These are phyloP conservation scores for Ganaspis sp. DNA, from an alignment of 1,140 invertebrate species.

Conservation along the genomic window DNA sequence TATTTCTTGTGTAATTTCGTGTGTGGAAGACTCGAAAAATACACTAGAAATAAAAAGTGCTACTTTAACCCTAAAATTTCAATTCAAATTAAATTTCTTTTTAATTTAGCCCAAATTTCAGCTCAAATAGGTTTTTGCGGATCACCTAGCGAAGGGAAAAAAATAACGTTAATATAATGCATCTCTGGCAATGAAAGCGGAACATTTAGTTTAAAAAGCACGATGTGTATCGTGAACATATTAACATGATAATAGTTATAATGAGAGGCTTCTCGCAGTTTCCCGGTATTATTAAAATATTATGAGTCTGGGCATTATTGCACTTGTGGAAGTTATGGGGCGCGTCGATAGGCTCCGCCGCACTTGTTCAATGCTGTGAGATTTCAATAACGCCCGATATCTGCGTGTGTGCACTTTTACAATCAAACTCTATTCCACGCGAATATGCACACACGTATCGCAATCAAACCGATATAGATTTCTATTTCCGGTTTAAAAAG, in stretches of 20 bases:
- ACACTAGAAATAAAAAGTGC: no score
- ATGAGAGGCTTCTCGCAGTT: conserved; percentile 46
- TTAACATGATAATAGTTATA: conserved; percentile 56
- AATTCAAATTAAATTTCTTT: no score
- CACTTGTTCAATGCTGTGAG: conserved; percentile 54
- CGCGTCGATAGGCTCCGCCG: conserved; percentile 59
- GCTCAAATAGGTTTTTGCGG: no score
- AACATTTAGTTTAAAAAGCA: background rate
- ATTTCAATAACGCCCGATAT: conserved; percentile 56
- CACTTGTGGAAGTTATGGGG: conserved; percentile 37
- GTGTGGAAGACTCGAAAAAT: no score
- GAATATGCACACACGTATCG: conserved; percentile 12
- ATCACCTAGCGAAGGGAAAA: no score
- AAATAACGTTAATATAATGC: no score
- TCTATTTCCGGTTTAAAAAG: conserved; percentile 53
- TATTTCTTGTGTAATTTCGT: no score
- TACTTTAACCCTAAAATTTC: no score
- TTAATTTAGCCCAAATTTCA: no score
- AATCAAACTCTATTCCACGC: conserved; percentile 5
- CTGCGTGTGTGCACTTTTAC: conserved; percentile 36
- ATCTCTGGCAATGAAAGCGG: background rate
- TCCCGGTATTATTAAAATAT: conserved; percentile 58
- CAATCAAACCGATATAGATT: conserved; percentile 46
- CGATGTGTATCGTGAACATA: conserved; percentile 38
- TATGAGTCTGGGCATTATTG: conserved; percentile 47